These are phyloP conservation scores for Serinus canaria DNA, from an alignment of 2,113 vertebrate species.

Conservation along the genomic window DNA sequence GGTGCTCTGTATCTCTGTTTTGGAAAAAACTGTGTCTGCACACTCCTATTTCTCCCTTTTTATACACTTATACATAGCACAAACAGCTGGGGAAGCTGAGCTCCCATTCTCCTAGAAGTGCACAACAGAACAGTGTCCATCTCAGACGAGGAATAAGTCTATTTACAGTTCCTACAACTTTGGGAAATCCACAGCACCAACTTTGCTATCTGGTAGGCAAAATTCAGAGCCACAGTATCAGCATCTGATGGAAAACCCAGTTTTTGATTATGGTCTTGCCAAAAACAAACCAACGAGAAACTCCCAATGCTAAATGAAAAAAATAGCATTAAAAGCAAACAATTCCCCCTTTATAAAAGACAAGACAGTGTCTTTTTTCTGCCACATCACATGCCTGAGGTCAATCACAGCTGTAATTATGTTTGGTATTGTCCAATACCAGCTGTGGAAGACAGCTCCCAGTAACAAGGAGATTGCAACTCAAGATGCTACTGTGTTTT, in stretches of 20 bases:
- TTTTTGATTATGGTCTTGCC: background rate
- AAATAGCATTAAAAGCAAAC: background rate
- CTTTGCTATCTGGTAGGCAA: background rate
- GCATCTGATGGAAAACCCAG: background rate
- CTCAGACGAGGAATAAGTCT: background rate
- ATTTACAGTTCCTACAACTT: background rate
- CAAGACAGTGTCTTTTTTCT: background rate
- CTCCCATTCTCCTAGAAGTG: background rate
- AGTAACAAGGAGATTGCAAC: background rate
- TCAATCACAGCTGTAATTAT: background rate
- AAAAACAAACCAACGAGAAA: background rate
- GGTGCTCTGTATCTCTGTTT: background rate
- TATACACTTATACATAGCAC: too few species aligned
- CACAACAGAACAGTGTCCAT: fast-evolving
- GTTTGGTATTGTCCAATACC: too few species aligned
- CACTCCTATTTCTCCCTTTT: fast-evolving
- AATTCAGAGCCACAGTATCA: background rate
- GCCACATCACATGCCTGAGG: background rate
- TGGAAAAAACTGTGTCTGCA: background rate
- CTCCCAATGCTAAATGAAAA: background rate
- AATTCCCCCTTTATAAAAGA: background rate
- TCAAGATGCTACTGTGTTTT: background rate
- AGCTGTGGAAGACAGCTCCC: background rate
- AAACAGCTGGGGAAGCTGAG: background rate
- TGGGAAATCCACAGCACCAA: background rate